phyloP scores from a whole-genome alignment of 2,113 vertebrate species.

The Camelus bactrianus region DNA sequence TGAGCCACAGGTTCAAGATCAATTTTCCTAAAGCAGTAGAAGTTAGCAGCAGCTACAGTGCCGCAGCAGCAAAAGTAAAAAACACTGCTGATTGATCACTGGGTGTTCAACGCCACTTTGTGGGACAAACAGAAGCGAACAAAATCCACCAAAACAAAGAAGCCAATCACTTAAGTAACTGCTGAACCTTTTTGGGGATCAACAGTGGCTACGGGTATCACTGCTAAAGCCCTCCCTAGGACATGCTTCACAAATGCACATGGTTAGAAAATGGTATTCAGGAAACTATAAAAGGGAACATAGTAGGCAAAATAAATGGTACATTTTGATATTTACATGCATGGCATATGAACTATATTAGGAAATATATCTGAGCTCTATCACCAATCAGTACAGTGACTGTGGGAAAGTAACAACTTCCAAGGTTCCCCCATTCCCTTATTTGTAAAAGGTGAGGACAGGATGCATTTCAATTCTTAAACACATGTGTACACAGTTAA shows the following conservation, averaged over 20 bases:
- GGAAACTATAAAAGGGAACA: not conserved
- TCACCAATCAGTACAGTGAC: not conserved
- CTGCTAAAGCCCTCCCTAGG: not conserved
- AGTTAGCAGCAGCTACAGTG: not conserved
- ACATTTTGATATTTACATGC: constrained; percentile 6
- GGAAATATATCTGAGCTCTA: constrained; percentile 12
- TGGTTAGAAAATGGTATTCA: not conserved
- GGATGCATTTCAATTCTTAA: constrained; percentile 37
- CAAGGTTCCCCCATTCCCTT: not conserved
- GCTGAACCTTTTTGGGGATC: not conserved
- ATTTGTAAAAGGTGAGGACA: constrained; percentile 45
- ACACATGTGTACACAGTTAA: not conserved
- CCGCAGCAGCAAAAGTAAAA: constrained; percentile 26
- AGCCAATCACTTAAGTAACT: not conserved
- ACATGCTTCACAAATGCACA: not conserved
- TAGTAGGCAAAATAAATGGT: not conserved
- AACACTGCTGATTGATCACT: not conserved
- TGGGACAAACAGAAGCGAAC: not conserved
- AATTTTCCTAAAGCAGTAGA: not conserved
- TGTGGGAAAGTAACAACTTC: not conserved
- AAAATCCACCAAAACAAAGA: constrained; percentile 40
- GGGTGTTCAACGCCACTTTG: not conserved
- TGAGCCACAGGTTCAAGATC: not conserved
- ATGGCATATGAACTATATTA: not conserved
- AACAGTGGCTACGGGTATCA: not conserved